Base-by-base conservation (phyloP, 2,888 invertebrate species). In the Ophion costatus region DNA sequence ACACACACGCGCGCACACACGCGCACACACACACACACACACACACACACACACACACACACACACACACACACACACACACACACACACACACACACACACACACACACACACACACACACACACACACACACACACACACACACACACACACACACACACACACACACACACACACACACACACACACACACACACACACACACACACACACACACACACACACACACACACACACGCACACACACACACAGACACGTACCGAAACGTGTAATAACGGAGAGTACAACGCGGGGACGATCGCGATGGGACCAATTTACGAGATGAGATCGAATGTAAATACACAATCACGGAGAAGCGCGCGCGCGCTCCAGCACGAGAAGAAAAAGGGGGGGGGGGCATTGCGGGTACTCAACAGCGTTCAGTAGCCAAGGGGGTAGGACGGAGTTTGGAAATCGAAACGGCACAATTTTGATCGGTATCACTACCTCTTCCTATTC, bases 271-370 rank as follows among this genome's bases (percentile, higher is more conserved):
- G 61, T 51, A 79, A 79, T 63, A 79, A 79, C 78, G 33, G 51
- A 51, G 33, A 56, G 24, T 38, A 14, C 38, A 59, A 38, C 57
- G 59, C 42, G 17, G 20, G 42, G 38, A 7, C 29, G 9, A 29
- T 73, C 56, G 73, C 66, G 71, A 84, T 67, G 67, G 63, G 63
- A 56, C 69, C 78, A 81, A 84, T 84, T 84, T 84, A 81, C 81
- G 80, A 78, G 81, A 81, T 74, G 67, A 63, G 70, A 78, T 81
- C 73, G 78, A 84, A 81, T 73, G 74, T 74, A 81, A 77, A 64
- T 67, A 61, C 24, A 78, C 71, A 83, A 84, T 85, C 82, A 82
- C 74, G 70, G 38, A 57, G 51, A 64, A 24, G 78, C 11, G 71
- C 61, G 77, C 73, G 81, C 78, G 82, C 79, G 78, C 33, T 22